These are phyloP conservation scores for Philantomba maxwellii DNA, from an alignment of 2,113 vertebrate genomes.

Conservation along the genomic window DNA sequence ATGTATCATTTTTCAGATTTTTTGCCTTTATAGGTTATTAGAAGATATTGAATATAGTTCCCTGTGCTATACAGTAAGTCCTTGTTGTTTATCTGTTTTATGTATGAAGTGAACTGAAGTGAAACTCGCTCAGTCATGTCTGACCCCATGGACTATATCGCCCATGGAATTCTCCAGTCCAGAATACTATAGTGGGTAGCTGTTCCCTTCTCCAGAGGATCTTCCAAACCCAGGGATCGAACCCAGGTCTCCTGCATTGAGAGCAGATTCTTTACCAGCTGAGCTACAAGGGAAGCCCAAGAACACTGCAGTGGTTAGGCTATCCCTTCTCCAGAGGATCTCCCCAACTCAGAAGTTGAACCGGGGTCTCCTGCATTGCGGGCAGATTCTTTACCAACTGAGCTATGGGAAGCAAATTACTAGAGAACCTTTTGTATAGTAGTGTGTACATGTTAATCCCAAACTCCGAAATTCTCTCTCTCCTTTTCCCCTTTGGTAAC, in stretches of 20 bases:
- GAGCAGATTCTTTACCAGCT: neutral
- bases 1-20: neutral
- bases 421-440: neutral
- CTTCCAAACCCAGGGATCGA: neutral
- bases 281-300: neutral
- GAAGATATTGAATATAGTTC: neutral
- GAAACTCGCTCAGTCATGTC: neutral
- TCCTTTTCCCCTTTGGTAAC: neutral
- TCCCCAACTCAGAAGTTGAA: neutral
- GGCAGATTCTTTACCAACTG: neutral
- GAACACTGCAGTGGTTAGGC: neutral
- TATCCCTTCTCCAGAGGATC: neutral
- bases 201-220: neutral
- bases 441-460: neutral
- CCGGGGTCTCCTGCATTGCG: fast-evolving
- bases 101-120: neutral
- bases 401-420: neutral
- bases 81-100: neutral
- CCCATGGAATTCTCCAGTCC: neutral
- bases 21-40: neutral
- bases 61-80: neutral
- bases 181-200: neutral
- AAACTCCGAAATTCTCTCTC: neutral
- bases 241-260: neutral
- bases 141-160: neutral